A percentile compares a stretch with the other conserved stretches of the same genome.
phyloP scores from a whole-genome alignment of 2,113 vertebrate genomes.

The Cyprichromis sp. region DNA sequence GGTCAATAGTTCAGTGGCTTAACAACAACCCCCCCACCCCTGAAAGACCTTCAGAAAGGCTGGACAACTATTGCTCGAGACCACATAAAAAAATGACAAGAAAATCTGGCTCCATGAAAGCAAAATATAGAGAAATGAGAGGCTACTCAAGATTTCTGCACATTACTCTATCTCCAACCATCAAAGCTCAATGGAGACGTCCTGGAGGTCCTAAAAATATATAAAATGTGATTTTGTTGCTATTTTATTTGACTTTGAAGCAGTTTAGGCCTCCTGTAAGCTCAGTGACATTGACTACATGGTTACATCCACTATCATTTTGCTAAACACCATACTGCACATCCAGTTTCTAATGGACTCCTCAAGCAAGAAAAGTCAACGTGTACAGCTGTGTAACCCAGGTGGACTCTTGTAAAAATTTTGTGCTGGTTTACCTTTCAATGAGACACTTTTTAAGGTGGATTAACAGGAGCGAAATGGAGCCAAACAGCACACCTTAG shows the following conservation, averaged over 20 bases:
- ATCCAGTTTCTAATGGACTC: neutral
- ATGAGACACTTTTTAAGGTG: neutral
- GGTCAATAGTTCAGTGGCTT: neutral
- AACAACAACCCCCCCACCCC: neutral
- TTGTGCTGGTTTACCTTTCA: neutral
- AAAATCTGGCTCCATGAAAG: neutral
- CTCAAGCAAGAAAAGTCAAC: neutral
- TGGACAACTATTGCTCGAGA: neutral
- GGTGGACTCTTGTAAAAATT: neutral
- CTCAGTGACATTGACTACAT: constrained; percentile 8
- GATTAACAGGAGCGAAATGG: neutral
- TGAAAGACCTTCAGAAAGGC: neutral
- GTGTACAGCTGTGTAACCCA: constrained; percentile 34
- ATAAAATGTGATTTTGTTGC: neutral
- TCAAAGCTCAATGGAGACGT: constrained; percentile 2
- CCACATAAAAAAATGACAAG: neutral
- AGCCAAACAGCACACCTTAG: constrained; percentile 46
- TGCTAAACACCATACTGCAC: neutral
- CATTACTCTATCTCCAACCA: neutral
- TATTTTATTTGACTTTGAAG: neutral
- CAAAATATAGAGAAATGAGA: neutral
- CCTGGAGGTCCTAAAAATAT: neutral
- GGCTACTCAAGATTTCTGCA: neutral
- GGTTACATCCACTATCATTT: neutral
- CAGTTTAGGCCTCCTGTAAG: neutral